A percentile compares a stretch with the other conserved stretches of the same genome.
These are phyloP conservation scores for Anolis sagrei DNA, from an alignment of 2,113 vertebrate species.

Conservation along the genomic window DNA sequence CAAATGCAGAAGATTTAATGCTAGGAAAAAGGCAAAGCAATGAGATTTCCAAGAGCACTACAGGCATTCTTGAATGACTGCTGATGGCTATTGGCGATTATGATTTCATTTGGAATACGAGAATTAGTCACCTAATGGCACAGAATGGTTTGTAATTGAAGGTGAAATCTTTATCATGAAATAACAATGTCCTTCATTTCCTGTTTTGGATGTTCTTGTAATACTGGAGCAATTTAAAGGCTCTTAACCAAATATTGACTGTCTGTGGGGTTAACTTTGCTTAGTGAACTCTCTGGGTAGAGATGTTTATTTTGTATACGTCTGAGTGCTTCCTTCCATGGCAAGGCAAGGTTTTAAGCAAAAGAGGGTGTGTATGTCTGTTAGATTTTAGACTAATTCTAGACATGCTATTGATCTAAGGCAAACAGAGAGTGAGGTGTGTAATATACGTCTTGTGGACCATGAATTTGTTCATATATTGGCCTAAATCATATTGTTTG, in stretches of 20 bases:
- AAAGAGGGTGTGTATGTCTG: not conserved
- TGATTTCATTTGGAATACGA: not conserved
- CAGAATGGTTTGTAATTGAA: not conserved
- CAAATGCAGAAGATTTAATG: not conserved
- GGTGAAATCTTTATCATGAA: not conserved
- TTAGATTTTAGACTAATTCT: not conserved
- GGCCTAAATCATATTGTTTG: too few relatives aligned
- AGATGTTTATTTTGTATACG: slow-evolving; percentile 12
- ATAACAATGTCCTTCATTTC: slow-evolving; percentile 4
- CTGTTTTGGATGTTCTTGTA: not conserved
- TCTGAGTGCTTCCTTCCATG: not conserved
- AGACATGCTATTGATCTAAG: too few relatives aligned
- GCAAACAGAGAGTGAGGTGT: not conserved
- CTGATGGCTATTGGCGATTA: not conserved
- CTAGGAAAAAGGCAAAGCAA: not conserved
- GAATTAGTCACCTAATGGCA: not conserved
- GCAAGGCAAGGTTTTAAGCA: not conserved
- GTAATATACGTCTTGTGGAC: not conserved
- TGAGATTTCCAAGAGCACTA: not conserved
- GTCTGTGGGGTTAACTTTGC: not conserved
- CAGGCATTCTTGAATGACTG: not conserved
- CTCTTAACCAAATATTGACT: slow-evolving; percentile 24
- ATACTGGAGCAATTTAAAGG: not conserved
- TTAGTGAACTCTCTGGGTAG: not conserved
- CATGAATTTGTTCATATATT: not conserved